Base-by-base conservation (phyloP, 2,888 invertebrate species). In the Automeris io region DNA sequence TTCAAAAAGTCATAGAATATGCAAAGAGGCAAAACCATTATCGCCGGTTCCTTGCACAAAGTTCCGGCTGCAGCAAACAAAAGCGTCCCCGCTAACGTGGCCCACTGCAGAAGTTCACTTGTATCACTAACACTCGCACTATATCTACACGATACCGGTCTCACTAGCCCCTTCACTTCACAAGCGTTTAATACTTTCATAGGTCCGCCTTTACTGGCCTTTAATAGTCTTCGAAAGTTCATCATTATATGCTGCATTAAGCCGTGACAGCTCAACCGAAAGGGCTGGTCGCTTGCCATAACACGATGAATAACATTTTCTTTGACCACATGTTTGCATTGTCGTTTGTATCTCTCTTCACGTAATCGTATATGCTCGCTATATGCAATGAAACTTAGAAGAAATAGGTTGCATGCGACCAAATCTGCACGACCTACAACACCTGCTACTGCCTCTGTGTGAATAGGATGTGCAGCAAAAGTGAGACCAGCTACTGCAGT, bases 401-500 rank as follows among this genome's bases (percentile, higher is more conserved):
- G 90, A 76, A 96, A 97, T 75, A 97, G 93, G 59, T 96, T 91
- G 70, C 96, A 96, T 8, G 97, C 95, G 18, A 96, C 93, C 29
- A 98, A 88, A 74, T 99, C 99, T 2, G 98, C 98, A 40, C 98
- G 90, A 1, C 99, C 99, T 8, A 99, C 98, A 35, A 97, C 91
- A 16, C 97, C 97, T 0, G 98, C 96, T 21, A 98, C 98, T 0
- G 98, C 97, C 79, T 99, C 99, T 2, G 96, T 95, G 85, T 98
- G 98, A 57, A 99, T 92, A 8, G 98, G 98, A 81, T 99, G 98
- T 1, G 94, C 92, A 21, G 98, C 97, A 72, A 99, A 99, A 25
- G 96, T 89, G 5, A 96, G 87, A 0, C 96, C 96, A 0, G 97
- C 90, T 19, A 94, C 89, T 36, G 91, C 88, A 35, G 92, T 90